These are phyloP conservation scores for Tortricodes alternella DNA, from an alignment of 2,888 invertebrate genomes.

Conservation along the genomic window DNA sequence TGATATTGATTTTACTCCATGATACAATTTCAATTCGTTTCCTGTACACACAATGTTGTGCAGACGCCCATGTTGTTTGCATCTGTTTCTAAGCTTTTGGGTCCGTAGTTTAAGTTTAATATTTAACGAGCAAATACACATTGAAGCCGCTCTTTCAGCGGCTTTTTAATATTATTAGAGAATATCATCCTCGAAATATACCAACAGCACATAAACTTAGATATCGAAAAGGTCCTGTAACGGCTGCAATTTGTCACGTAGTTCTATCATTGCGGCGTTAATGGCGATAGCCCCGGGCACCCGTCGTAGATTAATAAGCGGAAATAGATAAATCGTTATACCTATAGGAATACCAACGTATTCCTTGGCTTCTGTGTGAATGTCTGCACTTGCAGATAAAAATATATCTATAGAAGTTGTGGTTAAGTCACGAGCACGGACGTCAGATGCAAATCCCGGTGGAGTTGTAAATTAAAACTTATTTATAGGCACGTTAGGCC, in stretches of 20 bases:
- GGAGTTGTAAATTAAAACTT: constrained; percentile 36
- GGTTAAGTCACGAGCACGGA: constrained; percentile 12
- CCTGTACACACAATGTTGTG: too few species aligned
- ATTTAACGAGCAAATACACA: too few species aligned
- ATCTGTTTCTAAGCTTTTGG: too few species aligned
- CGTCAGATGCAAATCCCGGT: constrained; percentile 8
- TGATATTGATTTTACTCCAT: background rate
- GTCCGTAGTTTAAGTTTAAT: too few species aligned
- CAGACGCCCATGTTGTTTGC: too few species aligned
- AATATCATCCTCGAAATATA: background rate
- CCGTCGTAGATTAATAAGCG: constrained; percentile 26
- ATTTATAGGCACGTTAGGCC: constrained; percentile 44
- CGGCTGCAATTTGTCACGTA: constrained; percentile 24
- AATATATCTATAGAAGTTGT: background rate
- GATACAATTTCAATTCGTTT: too few species aligned
- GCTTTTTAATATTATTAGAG: too few species aligned
- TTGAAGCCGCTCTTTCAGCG: too few species aligned
- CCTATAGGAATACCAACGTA: background rate
- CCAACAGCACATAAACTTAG: background rate
- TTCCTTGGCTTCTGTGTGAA: background rate
- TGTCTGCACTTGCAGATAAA: too few species aligned
- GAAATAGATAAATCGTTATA: constrained; percentile 28
- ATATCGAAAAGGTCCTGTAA: constrained; percentile 5
- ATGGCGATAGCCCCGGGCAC: constrained; percentile 4
- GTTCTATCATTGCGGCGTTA: constrained; percentile 4